Percentiles rank a stretch among this genome's conserved stretches.
Evolutionary conservation across 1,140 invertebrate genomes (phyloP).

Genomic region (Lepeophtheirus salmonis): DNA sequence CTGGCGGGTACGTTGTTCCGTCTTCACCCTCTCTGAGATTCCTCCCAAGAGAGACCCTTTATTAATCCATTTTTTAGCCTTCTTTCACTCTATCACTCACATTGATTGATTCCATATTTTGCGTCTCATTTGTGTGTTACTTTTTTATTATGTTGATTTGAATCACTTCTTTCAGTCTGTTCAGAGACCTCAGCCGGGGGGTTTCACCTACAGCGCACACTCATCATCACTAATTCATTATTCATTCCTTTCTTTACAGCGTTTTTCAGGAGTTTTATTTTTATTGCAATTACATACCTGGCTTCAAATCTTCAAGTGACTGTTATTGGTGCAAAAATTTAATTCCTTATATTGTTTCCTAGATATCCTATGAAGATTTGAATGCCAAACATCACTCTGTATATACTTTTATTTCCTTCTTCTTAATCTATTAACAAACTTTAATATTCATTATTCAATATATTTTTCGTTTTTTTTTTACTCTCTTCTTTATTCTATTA

Average conservation of each 20-base stretch:
- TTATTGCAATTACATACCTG: background rate
- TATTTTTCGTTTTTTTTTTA: background rate
- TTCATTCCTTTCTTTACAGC: background rate
- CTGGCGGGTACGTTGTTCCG: background rate
- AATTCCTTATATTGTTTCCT: no score
- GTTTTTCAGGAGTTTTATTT: background rate
- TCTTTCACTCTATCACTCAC: background rate
- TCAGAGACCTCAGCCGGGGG: no score
- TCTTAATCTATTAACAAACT: background rate
- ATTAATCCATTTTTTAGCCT: background rate
- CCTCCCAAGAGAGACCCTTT: background rate
- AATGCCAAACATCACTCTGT: no score
- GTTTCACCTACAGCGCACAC: no score
- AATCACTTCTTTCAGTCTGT: no score
- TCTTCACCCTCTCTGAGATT: background rate
- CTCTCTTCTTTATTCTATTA: conserved; percentile 3
- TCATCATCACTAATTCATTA: background rate
- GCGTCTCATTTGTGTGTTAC: no score
- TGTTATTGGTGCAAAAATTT: no score
- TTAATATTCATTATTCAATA: no score
- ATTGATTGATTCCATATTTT: background rate
- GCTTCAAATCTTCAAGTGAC: no score
- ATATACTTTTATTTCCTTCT: background rate
- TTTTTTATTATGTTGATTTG: no score
- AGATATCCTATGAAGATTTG: no score